Evolutionary conservation across 2,888 invertebrate species (phyloP).

Genomic region (Amorpha juglandis): DNA sequence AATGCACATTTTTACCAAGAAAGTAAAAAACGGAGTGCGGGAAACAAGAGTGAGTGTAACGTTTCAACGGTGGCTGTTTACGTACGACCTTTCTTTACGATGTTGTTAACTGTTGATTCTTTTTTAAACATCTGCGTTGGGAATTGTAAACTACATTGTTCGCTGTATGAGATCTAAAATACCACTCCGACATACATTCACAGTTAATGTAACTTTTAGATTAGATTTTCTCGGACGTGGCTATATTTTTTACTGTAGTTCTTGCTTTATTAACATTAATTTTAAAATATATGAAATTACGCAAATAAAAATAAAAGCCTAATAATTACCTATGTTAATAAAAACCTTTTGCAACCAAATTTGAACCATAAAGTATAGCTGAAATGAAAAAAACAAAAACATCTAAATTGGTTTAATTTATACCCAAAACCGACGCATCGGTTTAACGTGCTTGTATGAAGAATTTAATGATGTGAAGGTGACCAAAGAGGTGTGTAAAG

Average conservation of each 20-base stretch:
- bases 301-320: no score
- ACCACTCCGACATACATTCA: constrained; percentile 42
- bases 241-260: not conserved
- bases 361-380: no score
- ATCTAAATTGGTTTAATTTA: no score
- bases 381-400: no score
- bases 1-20: constrained; percentile 41
- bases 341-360: no score
- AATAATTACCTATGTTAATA: no score
- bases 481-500: no score
- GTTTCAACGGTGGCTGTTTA: constrained; percentile 79
- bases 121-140: constrained; percentile 79
- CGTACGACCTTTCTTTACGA: constrained; percentile 77
- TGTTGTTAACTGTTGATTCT: constrained; percentile 82
- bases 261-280: no score
- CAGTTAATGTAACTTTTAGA: not conserved
- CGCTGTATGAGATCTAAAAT: constrained; percentile 63
- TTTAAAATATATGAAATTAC: no score
- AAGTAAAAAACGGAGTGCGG: constrained; percentile 50
- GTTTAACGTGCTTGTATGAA: no score
- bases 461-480: no score
- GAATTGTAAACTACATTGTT: constrained; percentile 80
- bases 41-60: constrained; percentile 74
- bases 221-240: not conserved
- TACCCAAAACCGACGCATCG: no score